Conservation (phyloP, 2,888 invertebrate species). For the Geotrupes spiniger region DNA sequence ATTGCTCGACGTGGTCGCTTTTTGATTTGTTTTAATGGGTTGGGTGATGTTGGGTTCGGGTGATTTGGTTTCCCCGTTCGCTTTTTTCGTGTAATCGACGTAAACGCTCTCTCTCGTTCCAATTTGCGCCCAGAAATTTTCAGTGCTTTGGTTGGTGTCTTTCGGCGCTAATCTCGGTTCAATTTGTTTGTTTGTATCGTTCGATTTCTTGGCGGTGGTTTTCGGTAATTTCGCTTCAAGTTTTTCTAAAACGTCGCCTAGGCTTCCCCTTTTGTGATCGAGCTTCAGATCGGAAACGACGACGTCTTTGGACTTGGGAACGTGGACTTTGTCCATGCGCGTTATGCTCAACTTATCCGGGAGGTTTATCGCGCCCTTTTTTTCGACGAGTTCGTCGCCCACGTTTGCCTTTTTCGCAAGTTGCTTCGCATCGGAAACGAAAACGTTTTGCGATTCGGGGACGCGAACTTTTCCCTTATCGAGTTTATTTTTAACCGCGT, state of each 20-base stretch:
- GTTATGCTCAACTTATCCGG: neutral
- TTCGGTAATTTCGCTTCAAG: conserved; percentile 14
- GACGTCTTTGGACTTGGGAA: conserved; percentile 31
- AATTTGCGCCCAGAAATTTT: conserved; percentile 63
- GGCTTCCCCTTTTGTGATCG: conserved; percentile 28
- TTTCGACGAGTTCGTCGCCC: conserved; percentile 13
- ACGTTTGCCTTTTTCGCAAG: too few relatives aligned
- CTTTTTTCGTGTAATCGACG: conserved; percentile 1
- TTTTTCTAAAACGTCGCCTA: conserved; percentile 28
- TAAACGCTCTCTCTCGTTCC: conserved; percentile 7
- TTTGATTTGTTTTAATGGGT: too few relatives aligned
- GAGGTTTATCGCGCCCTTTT: too few relatives aligned
- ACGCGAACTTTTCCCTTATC: conserved; percentile 8
- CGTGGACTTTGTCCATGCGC: conserved; percentile 31
- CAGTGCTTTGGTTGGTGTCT: conserved; percentile 43
- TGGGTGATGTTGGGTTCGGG: too few relatives aligned
- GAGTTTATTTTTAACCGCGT: conserved; percentile 10
- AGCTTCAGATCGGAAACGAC: conserved; percentile 36
- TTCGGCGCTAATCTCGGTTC: conserved; percentile 22
- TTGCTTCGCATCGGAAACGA: too few relatives aligned
- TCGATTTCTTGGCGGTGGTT: neutral
- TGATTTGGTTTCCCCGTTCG: neutral
- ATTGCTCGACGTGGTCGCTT: too few relatives aligned
- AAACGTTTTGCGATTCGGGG: neutral
- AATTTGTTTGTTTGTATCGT: conserved; percentile 8